Evolutionary conservation across 1,140 invertebrate genomes (phyloP), one percentile per base, ranked within the genome.

Genomic region (Periplaneta americana): DNA sequence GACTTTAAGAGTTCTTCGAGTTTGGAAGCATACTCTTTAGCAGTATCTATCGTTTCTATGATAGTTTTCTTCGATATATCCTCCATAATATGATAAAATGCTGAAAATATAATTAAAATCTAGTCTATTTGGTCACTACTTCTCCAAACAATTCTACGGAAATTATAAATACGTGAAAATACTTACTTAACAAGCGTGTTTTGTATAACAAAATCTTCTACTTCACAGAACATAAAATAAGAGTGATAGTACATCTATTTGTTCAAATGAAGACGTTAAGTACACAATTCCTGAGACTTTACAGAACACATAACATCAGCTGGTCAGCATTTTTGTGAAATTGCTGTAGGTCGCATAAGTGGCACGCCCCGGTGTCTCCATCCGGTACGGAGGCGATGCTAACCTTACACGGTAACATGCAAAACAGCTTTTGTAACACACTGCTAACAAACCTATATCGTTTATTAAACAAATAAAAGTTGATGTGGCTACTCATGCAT

Each of bases 21-120:
- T 66, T 83, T 83, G 18, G 81, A 78, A 34, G 76, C 80, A 82
- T 83, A 83, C 33, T 83, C 81, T 39, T 57, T 82, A 75, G 83
- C 83, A 32, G 81, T 79, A 76, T 83, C 83, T 22, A 83, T 31
- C 10, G 81, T 82, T 80, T 83, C 83, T 81, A 74, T n/a, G n/a
- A 83, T 79, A 28, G 81, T 79, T 79, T 74, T 76, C 77, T 36
- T 83, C 33, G 57, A 76, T 34, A 80, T n/a, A 22, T 82, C 48
- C 36, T 80, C 83, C 83, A 83, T 83, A 57, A 34, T 78, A 66
- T 15, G 0, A 8, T n/a, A 66, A 66, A 4, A 28, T n/a, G 48
- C n/a, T 66, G 48, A 66, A 66, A 66, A 66, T 66, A 66, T n/a
- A 66, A 66, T 66, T 66, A 66, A 2, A 1, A n/a, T 4, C 5